Base-by-base conservation (phyloP, 2,888 invertebrate genomes). In the Boloria selene region DNA sequence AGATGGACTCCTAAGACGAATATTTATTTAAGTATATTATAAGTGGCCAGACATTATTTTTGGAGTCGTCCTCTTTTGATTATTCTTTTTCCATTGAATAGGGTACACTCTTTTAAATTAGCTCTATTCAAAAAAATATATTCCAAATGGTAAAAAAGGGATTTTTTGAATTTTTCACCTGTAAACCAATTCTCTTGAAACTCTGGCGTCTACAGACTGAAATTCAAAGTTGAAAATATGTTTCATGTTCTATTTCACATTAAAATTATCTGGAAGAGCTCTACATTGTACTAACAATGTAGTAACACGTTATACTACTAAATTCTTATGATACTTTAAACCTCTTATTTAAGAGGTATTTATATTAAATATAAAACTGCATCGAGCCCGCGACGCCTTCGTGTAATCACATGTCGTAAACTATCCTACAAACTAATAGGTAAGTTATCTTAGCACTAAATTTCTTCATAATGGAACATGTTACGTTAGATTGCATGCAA, bases 361-460 rank as follows among this genome's bases (percentile, higher is more conserved):
- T 52, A 52, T 22, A n/a, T n/a, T n/a, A n/a, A n/a, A 61, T 51
- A 38, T 51, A 13, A 61, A 61, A 22, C 31, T 44, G 42, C 22
- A 55, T 44, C 14, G 18, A 50, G n/a, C 13, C n/a, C n/a, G n/a
- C n/a, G 16, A 26, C 38, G n/a, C 50, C 31, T 58, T 4, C 45
- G 22, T 42, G 44, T 58, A 52, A 58, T 58, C 51, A 47, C 18
- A 31, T 38, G 22, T 18, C 64, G 52, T 52, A 59, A 59, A 45
- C 58, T 31, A 22, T 61, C 51, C 42, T 45, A 42, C 51, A 51
- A 64, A 52, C 52, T 58, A 64, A 58, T 65, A 44, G 49, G 54
- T 50, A 60, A 55, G 60, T 55, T 65, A 65, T 65, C 65, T 65
- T 14, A 53, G 49, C 50, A 61, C 60, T 65, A 65, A 65, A 65